A percentile compares a stretch with the other conserved stretches of the same genome.
Conservation (phyloP, 2,113 vertebrate genomes). For the Mormyrus lacerda region DNA sequence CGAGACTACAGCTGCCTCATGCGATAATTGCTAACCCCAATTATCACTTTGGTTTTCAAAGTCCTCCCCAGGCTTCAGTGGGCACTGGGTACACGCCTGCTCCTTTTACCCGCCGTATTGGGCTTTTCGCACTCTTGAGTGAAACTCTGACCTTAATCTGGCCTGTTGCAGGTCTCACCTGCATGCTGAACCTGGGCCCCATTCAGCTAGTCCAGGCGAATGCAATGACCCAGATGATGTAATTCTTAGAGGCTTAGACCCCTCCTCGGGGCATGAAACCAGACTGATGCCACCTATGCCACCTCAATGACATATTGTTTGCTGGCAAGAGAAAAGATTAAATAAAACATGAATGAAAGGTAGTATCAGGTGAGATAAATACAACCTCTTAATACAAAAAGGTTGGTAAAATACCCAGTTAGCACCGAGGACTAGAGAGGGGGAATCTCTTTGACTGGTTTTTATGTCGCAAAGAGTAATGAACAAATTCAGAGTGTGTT, state of each 20-base stretch:
- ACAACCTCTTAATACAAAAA: not conserved
- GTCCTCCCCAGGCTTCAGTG: not conserved
- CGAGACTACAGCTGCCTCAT: not conserved
- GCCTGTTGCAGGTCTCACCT: not conserved
- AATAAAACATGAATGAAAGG: not conserved
- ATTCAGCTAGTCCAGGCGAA: not conserved
- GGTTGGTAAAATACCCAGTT: not conserved
- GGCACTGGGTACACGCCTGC: not conserved
- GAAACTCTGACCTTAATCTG: not conserved
- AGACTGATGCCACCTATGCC: not conserved
- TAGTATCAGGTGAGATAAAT: not conserved
- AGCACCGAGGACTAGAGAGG: constrained; percentile 8
- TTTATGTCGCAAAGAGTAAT: not conserved
- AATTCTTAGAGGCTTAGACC: not conserved
- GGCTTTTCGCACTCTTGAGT: not conserved
- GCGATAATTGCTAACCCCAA: not conserved
- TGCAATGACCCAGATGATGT: not conserved
- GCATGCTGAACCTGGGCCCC: not conserved
- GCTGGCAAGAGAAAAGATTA: not conserved
- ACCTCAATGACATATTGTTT: not conserved
- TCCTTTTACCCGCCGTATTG: not conserved
- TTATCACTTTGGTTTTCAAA: not conserved
- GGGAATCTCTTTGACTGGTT: not conserved
- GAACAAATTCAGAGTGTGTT: not conserved
- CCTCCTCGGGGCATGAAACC: not conserved